A percentile compares a stretch with the other conserved stretches of the same genome.
Conservation (phyloP, 2,888 invertebrate species). For the Lepidocyrtinus sp. region DNA sequence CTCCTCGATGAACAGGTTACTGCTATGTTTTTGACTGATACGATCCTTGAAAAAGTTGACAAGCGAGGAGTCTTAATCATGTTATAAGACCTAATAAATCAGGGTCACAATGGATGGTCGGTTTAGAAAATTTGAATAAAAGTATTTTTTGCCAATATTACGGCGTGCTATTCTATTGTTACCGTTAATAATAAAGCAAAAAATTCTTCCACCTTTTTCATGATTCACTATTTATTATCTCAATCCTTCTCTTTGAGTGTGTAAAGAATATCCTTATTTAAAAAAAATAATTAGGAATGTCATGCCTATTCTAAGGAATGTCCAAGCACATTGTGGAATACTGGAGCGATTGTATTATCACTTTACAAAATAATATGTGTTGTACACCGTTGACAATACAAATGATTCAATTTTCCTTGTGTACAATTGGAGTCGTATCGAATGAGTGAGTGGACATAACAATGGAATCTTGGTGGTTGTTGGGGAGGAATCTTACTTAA, state of each 20-base stretch:
- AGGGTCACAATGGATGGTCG: conserved; percentile 24
- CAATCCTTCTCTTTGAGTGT: neutral
- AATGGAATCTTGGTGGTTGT: conserved; percentile 9
- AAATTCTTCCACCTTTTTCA: neutral
- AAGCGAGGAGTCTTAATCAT: conserved; percentile 35
- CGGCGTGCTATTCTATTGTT: conserved; percentile 28
- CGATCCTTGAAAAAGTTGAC: conserved; percentile 51
- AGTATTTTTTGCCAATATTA: conserved; percentile 31
- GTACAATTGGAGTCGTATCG: neutral
- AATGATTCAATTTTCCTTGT: conserved; percentile 16
- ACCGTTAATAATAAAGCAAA: neutral
- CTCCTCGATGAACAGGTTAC: conserved; percentile 2
- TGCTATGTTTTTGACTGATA: conserved; percentile 35
- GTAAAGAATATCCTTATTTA: neutral
- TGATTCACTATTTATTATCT: neutral
- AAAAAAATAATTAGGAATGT: neutral
- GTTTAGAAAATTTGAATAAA: conserved; percentile 25
- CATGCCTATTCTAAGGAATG: neutral
- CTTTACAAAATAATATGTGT: too few species aligned
- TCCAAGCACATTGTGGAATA: neutral
- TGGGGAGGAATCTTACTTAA: conserved; percentile 15
- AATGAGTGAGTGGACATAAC: neutral
- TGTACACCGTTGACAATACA: neutral
- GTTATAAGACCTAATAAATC: conserved; percentile 48
- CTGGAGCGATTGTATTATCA: neutral